Base-by-base conservation (phyloP, 2,888 invertebrate genomes). In the Harpalus rubripes region DNA sequence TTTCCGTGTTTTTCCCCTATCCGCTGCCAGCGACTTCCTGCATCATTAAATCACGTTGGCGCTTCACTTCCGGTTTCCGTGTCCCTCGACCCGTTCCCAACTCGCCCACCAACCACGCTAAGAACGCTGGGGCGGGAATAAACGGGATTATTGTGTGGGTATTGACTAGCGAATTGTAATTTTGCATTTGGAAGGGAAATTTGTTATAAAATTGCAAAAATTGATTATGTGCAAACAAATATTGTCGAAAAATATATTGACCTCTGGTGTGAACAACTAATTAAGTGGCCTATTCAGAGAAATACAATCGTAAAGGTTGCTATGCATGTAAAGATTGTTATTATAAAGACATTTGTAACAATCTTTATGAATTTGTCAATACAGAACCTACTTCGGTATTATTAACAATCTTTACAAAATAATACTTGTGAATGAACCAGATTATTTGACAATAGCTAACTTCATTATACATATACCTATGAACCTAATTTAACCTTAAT, bases 31-130 rank as follows among this genome's bases (percentile, higher is more conserved):
- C 80, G 68, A 80, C 80, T 85, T 85, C 85, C 85, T 79, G 80
- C 85, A 85, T 85, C 85, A 85, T 80, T 85, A 85, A 85, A 85
- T 85, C 85, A 85, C 80, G 80, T 80, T 80, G 80, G 80, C 80
- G 68, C 85, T 84, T 84, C 80, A 80, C 85, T 85, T 85, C 85
- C 85, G 85, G 85, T 85, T 81, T 81, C 68, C 52, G 5, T 32
- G 12, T 26, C 63, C 58, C 59, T 16, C 16, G 39, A 12, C 61
- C 74, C 58, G 16, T 1, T 18, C 32, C 59, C 16, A 78, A 12
- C 63, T 41, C 10, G 63, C 56, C 15, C 59, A 1, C 58, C 32
- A 32, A 32, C 32, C 10, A 7, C 72, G 74, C 72, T 15, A 63
- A 26, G 8, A 22, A 26, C 22, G 4, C 32, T 10, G 7, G 18